A percentile compares a stretch with the other conserved stretches of the same genome.
Conservation (phyloP, 1,140 invertebrate genomes). For the Maniola jurtina region DNA sequence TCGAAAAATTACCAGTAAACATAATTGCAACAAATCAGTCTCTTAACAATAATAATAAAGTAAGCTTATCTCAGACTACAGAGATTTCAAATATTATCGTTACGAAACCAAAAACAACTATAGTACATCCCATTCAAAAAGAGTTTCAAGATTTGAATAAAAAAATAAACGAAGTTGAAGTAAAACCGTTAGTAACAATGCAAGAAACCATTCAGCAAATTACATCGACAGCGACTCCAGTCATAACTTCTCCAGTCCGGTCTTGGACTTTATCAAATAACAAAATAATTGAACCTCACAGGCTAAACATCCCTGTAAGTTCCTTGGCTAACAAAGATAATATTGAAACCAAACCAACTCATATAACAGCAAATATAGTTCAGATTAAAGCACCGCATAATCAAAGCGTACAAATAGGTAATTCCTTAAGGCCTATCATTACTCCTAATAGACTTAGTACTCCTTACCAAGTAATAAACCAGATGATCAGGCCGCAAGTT, state of each 20-base stretch:
- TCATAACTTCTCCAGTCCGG: constrained; percentile 62
- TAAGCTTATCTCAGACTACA: constrained; percentile 34
- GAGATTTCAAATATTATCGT: constrained; percentile 45
- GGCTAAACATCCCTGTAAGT: constrained; percentile 57
- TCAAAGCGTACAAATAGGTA: constrained; percentile 53
- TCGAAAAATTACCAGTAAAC: constrained; percentile 62
- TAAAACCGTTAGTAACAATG: constrained; percentile 57
- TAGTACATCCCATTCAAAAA: constrained; percentile 45
- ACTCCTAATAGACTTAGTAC: constrained; percentile 55
- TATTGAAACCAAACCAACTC: constrained; percentile 65
- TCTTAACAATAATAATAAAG: constrained; percentile 43
- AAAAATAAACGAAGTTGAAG: constrained; percentile 42
- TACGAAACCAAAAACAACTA: constrained; percentile 51
- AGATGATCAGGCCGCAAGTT: constrained; percentile 63
- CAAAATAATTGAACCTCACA: constrained; percentile 63
- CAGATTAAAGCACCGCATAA: constrained; percentile 62
- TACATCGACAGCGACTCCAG: constrained; percentile 77
- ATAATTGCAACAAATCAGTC: constrained; percentile 65
- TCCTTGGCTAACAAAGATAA: constrained; percentile 46
- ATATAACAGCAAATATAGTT: constrained; percentile 71
- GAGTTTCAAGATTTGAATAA: constrained; percentile 37
- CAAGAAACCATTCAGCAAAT: constrained; percentile 69
- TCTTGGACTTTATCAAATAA: constrained; percentile 70
- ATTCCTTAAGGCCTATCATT: constrained; percentile 57
- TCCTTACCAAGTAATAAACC: constrained; percentile 75